A percentile compares a stretch with the other conserved stretches of the same genome.
Evolutionary conservation across 2,888 invertebrate genomes (phyloP).

Genomic region (Zaprionus obscuricornis): DNA sequence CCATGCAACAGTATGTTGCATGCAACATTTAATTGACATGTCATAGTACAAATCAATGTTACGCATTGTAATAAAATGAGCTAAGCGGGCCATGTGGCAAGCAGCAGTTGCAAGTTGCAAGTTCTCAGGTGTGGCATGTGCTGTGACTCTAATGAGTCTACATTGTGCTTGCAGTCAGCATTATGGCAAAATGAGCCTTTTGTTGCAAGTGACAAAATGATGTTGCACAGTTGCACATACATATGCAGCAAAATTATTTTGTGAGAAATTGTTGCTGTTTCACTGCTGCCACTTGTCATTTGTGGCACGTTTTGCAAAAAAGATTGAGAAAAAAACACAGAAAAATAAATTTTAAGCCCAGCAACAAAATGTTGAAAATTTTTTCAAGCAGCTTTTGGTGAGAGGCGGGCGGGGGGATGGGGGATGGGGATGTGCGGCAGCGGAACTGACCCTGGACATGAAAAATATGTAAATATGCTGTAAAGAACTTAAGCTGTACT

Average conservation of each 20-base stretch:
- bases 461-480: slow-evolving; percentile 15
- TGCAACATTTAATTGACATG: slow-evolving; percentile 42
- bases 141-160: slow-evolving; percentile 63
- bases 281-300: no score
- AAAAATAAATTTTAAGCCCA: no score
- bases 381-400: no score
- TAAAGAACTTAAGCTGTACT: slow-evolving; percentile 54
- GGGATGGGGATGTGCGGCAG: no score
- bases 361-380: no score
- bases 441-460: slow-evolving; percentile 16
- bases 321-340: no score
- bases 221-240: no score
- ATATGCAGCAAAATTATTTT: no score
- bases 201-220: no score
- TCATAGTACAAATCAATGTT: slow-evolving; percentile 52
- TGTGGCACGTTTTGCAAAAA: slow-evolving; percentile 56
- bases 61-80: slow-evolving; percentile 9
- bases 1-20: slow-evolving; percentile 24
- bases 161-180: slow-evolving; percentile 56
- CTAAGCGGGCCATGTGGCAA: slow-evolving; percentile 10
- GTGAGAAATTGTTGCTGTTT: no score
- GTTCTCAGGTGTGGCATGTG: slow-evolving; percentile 10
- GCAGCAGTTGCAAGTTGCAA: slow-evolving; percentile 3
- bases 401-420: no score
- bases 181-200: no score